A percentile compares a stretch with the other conserved stretches of the same genome.
Conservation (phyloP, 1,140 invertebrate genomes). For the Lordiphosa mommai region DNA sequence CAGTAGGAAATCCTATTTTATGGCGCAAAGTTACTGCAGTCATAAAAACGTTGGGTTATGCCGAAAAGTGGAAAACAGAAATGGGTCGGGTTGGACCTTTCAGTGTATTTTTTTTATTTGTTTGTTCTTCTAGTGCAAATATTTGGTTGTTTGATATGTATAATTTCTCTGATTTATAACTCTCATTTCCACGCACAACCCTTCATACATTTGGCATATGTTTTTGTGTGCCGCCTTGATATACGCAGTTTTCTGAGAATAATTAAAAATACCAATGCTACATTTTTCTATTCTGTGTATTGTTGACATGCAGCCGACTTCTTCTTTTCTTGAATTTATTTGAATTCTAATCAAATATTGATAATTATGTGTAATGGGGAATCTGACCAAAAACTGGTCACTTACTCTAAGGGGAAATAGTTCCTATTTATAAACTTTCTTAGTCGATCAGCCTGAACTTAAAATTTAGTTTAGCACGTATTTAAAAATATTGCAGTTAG, state of each 20-base stretch:
- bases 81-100: constrained; percentile 5
- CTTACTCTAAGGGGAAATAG: too few relatives aligned
- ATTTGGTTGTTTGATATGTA: background rate
- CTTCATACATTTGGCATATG: background rate
- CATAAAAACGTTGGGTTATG: constrained; percentile 67
- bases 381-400: too few relatives aligned
- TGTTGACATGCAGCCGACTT: background rate
- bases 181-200: background rate
- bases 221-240: background rate
- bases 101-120: background rate
- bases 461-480: too few relatives aligned
- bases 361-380: too few relatives aligned
- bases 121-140: background rate
- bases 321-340: too few relatives aligned
- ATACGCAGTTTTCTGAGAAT: background rate
- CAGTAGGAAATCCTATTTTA: constrained; percentile 78
- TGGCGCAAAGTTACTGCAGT: constrained; percentile 76
- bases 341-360: too few relatives aligned
- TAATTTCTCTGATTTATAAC: background rate
- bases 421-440: too few relatives aligned
- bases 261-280: background rate
- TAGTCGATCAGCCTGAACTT: too few relatives aligned
- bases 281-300: background rate
- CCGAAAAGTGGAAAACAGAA: background rate
- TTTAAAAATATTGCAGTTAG: too few relatives aligned